A percentile compares a stretch with the other conserved stretches of the same genome.
Evolutionary conservation across 2,888 invertebrate genomes (phyloP).

Genomic region (Sycophila texana): DNA sequence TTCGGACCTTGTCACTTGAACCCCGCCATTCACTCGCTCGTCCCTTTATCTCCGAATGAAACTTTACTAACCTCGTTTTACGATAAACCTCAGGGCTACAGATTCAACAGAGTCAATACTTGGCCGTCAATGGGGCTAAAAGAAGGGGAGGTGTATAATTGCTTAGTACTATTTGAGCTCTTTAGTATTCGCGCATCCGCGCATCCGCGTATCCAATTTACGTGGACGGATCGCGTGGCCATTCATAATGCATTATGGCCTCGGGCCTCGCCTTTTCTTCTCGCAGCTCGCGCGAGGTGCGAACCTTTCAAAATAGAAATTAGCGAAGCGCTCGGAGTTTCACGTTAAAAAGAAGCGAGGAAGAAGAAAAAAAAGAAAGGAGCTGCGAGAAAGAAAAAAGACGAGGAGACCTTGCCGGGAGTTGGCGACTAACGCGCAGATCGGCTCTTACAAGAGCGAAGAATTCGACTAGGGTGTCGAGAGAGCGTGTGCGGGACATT

Average conservation of each 20-base stretch:
- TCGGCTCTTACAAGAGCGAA: conserved; percentile 19
- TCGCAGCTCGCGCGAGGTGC: conserved; percentile 32
- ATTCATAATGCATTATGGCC: conserved; percentile 53
- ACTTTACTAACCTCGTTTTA: too few relatives aligned
- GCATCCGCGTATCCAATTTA: not conserved
- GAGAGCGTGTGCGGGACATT: conserved; percentile 10
- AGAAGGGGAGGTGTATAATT: conserved; percentile 47
- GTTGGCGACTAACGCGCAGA: not conserved
- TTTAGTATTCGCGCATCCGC: conserved; percentile 20
- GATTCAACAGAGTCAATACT: too few relatives aligned
- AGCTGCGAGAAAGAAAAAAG: not conserved
- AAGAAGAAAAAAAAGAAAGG: not conserved
- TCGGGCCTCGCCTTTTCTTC: not conserved
- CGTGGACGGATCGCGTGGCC: conserved; percentile 26
- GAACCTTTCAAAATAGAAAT: conserved; percentile 53
- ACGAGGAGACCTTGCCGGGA: not conserved
- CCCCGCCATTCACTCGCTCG: too few relatives aligned
- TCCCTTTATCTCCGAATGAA: too few relatives aligned
- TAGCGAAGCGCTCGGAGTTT: conserved; percentile 40
- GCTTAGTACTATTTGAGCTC: conserved; percentile 52
- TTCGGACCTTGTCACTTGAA: conserved; percentile 26
- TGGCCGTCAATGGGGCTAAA: conserved; percentile 29
- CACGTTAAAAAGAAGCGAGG: not conserved
- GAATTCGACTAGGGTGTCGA: conserved; percentile 38
- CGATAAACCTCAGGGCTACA: too few relatives aligned